phyloP scores from a whole-genome alignment of 2,797 vertebrate genomes.

The Eulemur coronatus region DNA sequence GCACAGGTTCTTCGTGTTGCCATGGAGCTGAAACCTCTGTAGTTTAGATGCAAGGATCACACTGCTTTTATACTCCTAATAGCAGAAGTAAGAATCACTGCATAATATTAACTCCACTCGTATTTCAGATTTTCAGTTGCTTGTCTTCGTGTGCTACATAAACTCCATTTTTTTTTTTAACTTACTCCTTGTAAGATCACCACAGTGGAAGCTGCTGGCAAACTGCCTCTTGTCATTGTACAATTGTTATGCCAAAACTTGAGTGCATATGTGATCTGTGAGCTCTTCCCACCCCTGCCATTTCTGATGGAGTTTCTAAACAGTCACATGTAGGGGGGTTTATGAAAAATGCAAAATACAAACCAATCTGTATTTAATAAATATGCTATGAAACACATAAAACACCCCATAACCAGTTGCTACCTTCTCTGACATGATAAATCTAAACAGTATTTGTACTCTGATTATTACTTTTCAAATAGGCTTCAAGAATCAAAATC shows the following conservation, averaged over 20 bases:
- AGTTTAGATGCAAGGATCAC: slow-evolving; percentile 74
- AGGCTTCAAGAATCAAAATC: slow-evolving; percentile 38
- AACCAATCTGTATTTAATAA: not conserved
- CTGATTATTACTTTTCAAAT: slow-evolving; percentile 25
- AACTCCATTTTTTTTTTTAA: not conserved
- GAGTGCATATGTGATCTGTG: not conserved
- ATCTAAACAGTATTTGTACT: slow-evolving; percentile 42
- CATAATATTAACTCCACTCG: slow-evolving; percentile 75
- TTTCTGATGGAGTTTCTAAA: slow-evolving; percentile 57
- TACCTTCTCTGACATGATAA: slow-evolving; percentile 17
- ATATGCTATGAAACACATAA: slow-evolving; percentile 34
- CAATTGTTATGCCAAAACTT: slow-evolving; percentile 51
- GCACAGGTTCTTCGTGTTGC: slow-evolving; percentile 80
- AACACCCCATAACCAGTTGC: not conserved
- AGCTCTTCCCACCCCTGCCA: slow-evolving; percentile 58
- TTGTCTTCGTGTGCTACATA: slow-evolving; percentile 20
- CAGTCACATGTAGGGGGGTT: not conserved
- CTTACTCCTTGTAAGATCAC: slow-evolving; percentile 66
- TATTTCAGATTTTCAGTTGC: slow-evolving; percentile 74
- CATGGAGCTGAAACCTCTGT: slow-evolving; percentile 83
- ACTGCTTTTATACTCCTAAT: slow-evolving; percentile 77
- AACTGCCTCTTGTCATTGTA: slow-evolving; percentile 42
- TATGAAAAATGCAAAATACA: not conserved
- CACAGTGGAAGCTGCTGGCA: slow-evolving; percentile 50
- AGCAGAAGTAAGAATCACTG: slow-evolving; percentile 81